These are phyloP conservation scores for Gasterosteus nipponicus DNA, from an alignment of 2,113 vertebrate genomes.

Conservation along the genomic window DNA sequence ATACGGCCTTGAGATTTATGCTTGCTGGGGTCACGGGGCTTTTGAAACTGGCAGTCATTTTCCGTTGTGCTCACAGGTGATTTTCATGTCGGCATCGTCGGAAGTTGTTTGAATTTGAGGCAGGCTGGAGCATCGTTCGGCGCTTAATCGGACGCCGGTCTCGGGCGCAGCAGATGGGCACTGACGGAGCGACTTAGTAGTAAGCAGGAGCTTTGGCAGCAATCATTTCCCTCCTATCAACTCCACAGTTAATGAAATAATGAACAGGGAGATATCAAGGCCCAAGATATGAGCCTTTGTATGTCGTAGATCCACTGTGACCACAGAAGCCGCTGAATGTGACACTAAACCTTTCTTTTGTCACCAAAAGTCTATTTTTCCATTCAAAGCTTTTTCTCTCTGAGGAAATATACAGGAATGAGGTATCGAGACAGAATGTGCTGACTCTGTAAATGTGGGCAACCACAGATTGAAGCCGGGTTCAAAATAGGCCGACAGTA, in stretches of 20 bases:
- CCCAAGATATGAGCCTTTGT: conserved; percentile 1
- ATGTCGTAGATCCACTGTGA: not conserved
- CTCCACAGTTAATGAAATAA: conserved; percentile 11
- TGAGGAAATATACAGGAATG: conserved; percentile 39
- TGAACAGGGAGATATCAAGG: conserved; percentile 11
- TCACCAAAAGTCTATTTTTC: conserved; percentile 48
- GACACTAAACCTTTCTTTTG: no score
- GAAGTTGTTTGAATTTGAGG: not conserved
- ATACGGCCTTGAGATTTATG: conserved; percentile 48
- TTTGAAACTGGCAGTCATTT: not conserved
- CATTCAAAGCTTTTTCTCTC: conserved; percentile 45
- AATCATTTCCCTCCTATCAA: conserved; percentile 1
- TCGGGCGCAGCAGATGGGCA: conserved; percentile 1
- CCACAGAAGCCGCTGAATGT: not conserved
- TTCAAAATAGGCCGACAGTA: conserved; percentile 43
- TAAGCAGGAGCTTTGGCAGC: conserved; percentile 28
- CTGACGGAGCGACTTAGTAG: not conserved
- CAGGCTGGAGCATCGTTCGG: not conserved
- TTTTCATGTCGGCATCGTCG: not conserved
- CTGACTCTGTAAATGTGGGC: conserved; percentile 57
- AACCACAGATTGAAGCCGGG: conserved; percentile 57
- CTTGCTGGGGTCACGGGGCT: not conserved
- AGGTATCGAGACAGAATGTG: conserved; percentile 57
- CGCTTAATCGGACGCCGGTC: not conserved
- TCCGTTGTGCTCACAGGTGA: not conserved